A percentile compares a stretch with the other conserved stretches of the same genome.
phyloP scores from a whole-genome alignment of 2,797 vertebrate species.

The Synaphobranchus kaupii region DNA sequence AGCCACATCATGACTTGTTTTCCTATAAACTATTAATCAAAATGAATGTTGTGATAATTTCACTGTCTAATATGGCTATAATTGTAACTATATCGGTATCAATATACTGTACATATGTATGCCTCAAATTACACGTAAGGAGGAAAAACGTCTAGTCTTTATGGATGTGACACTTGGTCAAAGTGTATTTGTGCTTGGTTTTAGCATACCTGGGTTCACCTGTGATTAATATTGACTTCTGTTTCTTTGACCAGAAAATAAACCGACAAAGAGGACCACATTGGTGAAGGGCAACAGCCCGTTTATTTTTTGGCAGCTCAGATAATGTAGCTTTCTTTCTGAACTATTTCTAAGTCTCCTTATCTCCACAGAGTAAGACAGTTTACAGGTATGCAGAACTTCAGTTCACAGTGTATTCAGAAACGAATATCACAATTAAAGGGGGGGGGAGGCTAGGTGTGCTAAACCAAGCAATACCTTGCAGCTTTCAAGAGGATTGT shows the following conservation, averaged over 20 bases:
- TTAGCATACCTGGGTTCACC: constrained; percentile 9
- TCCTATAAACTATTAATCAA: constrained; percentile 70
- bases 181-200: constrained; percentile 13
- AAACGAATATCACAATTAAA: background rate
- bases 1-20: constrained; percentile 45
- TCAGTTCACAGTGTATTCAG: constrained; percentile 4
- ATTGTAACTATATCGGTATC: constrained; percentile 41
- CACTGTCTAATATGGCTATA: constrained; percentile 59
- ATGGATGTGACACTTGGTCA: constrained; percentile 13
- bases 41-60: constrained; percentile 72
- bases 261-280: background rate
- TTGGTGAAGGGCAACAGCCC: background rate
- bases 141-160: constrained; percentile 16
- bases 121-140: constrained; percentile 26
- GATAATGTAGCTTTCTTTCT: constrained; percentile 26
- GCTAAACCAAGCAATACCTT: constrained; percentile 43
- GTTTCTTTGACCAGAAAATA: background rate
- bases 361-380: background rate
- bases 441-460: background rate
- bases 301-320: background rate
- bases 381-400: background rate
- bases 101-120: constrained; percentile 41
- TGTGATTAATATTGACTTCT: constrained; percentile 10
- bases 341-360: background rate
- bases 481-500: constrained; percentile 35